phyloP scores from a whole-genome alignment of 2,113 vertebrate species.

The Laticauda laticaudata region DNA sequence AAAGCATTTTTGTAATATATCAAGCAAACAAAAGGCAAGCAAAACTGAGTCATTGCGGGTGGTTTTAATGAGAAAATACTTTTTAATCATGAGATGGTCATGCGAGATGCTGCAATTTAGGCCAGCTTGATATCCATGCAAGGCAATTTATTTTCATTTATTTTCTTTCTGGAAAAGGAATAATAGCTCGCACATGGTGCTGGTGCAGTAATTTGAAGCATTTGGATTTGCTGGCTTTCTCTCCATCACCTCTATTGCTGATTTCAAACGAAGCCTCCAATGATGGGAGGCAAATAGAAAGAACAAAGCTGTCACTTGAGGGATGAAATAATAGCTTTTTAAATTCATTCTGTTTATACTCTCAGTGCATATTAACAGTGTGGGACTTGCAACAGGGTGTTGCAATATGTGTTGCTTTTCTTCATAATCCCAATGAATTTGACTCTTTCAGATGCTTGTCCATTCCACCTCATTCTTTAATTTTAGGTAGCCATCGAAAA shows the following conservation, averaged over 20 bases:
- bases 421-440: background rate
- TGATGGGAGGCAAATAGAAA: background rate
- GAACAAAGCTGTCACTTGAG: background rate
- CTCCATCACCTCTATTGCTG: background rate
- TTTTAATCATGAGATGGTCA: constrained; percentile 57
- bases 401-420: background rate
- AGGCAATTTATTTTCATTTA: constrained; percentile 54
- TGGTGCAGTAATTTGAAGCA: constrained; percentile 47
- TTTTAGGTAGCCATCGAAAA: background rate
- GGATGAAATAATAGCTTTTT: constrained; percentile 9
- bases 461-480: background rate
- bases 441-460: background rate
- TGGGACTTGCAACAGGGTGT: background rate
- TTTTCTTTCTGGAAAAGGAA: constrained; percentile 46
- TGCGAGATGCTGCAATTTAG: constrained; percentile 38
- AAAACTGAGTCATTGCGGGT: constrained; percentile 38
- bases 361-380: background rate
- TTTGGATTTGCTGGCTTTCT: constrained; percentile 45
- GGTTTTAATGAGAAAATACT: constrained; percentile 53
- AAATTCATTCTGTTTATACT: background rate
- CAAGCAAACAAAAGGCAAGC: constrained; percentile 50
- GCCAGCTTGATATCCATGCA: constrained; percentile 44
- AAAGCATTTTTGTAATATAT: constrained; percentile 38
- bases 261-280: background rate
- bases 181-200: constrained; percentile 31